A percentile compares a stretch with the other conserved stretches of the same genome.
phyloP scores from a whole-genome alignment of 2,888 invertebrate genomes.

The Monoplex corrugatus region DNA sequence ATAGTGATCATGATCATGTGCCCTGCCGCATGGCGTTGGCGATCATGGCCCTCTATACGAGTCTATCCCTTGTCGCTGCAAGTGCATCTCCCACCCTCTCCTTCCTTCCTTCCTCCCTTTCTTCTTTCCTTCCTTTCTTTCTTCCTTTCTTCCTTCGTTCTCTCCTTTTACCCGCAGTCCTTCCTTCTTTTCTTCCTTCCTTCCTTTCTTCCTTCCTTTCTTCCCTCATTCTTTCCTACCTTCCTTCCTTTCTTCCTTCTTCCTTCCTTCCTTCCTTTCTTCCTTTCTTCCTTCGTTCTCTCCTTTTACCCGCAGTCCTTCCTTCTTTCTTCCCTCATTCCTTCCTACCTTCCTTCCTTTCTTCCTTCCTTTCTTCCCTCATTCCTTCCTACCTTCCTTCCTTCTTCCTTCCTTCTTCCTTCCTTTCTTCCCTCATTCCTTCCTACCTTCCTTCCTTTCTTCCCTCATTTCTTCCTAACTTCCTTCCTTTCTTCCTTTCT shows the following conservation, averaged over 20 bases:
- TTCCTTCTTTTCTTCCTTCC: background rate
- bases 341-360: background rate
- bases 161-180: background rate
- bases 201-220: background rate
- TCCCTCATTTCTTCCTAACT: background rate
- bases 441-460: background rate
- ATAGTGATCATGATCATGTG: too few species aligned
- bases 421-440: background rate
- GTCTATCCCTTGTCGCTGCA: too few species aligned
- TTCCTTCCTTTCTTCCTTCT: background rate
- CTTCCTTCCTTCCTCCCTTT: too few species aligned
- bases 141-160: background rate
- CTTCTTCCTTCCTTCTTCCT: background rate
- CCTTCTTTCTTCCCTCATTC: background rate
- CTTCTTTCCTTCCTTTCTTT: background rate
- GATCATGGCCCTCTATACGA: too few species aligned
- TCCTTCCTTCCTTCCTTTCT: background rate
- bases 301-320: background rate
- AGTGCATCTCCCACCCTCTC: too few species aligned
- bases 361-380: background rate
- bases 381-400: background rate
- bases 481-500: background rate
- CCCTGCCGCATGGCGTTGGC: too few species aligned
- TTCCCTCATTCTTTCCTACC: background rate
- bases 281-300: background rate